Base-by-base conservation (phyloP, 2,888 invertebrate species). In the Blastobasis adustella region DNA sequence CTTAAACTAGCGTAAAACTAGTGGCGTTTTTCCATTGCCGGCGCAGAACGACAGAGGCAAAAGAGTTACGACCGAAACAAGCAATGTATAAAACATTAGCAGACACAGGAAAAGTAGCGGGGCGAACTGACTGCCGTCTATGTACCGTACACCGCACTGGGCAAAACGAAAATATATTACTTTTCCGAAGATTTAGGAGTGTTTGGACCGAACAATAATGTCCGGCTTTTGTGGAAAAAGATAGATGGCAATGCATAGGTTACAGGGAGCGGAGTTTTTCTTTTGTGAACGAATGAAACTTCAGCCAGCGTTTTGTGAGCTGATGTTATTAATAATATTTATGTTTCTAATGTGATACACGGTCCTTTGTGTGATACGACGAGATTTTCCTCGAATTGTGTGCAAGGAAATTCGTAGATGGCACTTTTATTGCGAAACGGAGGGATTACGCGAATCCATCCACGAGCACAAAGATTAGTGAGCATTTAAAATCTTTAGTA, bases 161-260 rank as follows among this genome's bases (percentile, higher is more conserved):
- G 83, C 85, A 89, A 89, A 89, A 89, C 87, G 89, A 89, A 89
- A 86, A 89, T 89, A 89, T 89, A 89, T 89, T 88, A 86, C 89
- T 89, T 83, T 86, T 82, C 82, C 84, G 83, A 87, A 89, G 89
- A 89, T 89, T 89, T 89, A 89, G 79, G 87, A 86, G 87, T 87
- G 88, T 88, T 89, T 88, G 88, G 89, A 89, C 89, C 89, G 87
- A 87, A 89, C 89, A 89, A 89, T 89, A 89, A 89, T 89, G 89
- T 89, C 89, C 89, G 79, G 89, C 89, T 88, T 89, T 89, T 89
- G 89, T 89, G 85, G 86, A 87, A 85, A 87, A 85, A 89, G 89
- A 89, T 87, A 87, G 79, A 89, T 89, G 85, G 87, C 82, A 76
- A 80, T 87, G 88, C 88, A 88, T 86, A 85, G 85, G 79, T 84